Conservation (phyloP, 1,140 invertebrate species). For the Lysiphlebus fabarum region DNA sequence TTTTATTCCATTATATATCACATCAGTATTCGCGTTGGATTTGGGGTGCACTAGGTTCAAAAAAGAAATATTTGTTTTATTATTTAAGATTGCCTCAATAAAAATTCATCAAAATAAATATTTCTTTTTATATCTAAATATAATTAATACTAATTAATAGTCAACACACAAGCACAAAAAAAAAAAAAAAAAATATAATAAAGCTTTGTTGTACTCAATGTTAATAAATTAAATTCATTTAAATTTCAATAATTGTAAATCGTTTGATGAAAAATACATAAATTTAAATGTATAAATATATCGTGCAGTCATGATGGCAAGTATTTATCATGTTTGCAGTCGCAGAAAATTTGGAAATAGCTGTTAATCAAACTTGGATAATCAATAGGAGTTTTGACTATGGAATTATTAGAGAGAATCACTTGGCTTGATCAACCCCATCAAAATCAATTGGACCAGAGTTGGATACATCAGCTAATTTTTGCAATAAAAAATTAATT, state of each 20-base stretch:
- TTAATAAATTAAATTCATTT: slow-evolving; percentile 28
- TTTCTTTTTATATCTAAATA: too few relatives aligned
- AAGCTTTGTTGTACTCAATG: slow-evolving; percentile 29
- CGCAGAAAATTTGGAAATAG: too few relatives aligned
- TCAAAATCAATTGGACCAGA: not conserved
- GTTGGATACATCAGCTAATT: slow-evolving; percentile 8
- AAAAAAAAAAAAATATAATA: too few relatives aligned
- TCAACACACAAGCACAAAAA: not conserved
- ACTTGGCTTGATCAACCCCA: slow-evolving; percentile 33
- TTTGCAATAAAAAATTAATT: slow-evolving; percentile 11
- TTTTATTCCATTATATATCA: slow-evolving; percentile 24
- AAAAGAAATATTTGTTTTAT: slow-evolving; percentile 10
- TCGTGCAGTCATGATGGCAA: slow-evolving; percentile 26
- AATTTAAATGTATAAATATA: slow-evolving; percentile 10
- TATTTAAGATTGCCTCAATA: too few relatives aligned
- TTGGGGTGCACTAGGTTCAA: slow-evolving; percentile 7
- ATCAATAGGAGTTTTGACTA: slow-evolving; percentile 25
- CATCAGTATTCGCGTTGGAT: slow-evolving; percentile 21
- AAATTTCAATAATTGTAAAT: too few relatives aligned
- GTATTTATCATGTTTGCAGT: slow-evolving; percentile 9
- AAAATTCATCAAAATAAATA: too few relatives aligned
- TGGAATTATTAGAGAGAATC: slow-evolving; percentile 44
- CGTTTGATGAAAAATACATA: too few relatives aligned
- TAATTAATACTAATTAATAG: not conserved
- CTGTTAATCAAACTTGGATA: slow-evolving; percentile 6